phyloP scores from a whole-genome alignment of 2,888 invertebrate species.

The Drosophila limbata region DNA sequence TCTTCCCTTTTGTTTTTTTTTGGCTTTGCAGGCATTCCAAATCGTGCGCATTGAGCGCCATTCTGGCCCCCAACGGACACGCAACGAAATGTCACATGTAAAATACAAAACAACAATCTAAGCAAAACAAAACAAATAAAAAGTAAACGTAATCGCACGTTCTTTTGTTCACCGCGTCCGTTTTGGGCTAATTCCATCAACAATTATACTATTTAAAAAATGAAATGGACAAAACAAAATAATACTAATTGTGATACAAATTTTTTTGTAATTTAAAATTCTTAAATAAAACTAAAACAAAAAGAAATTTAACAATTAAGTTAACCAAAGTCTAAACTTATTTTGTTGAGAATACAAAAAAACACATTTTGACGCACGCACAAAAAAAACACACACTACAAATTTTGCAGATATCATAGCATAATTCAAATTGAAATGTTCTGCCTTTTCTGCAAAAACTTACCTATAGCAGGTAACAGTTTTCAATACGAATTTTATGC shows the following conservation, averaged over 20 bases:
- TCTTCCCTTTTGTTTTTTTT: neutral
- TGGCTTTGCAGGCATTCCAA: slow-evolving; percentile 16
- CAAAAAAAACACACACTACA: neutral
- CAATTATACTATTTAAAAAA: slow-evolving; percentile 55
- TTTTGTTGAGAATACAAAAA: neutral
- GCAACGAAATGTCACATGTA: slow-evolving; percentile 46
- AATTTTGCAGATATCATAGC: neutral
- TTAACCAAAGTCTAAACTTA: neutral
- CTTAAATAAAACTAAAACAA: slow-evolving; percentile 61
- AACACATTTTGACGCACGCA: neutral
- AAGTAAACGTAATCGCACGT: slow-evolving; percentile 10
- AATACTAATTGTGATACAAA: slow-evolving; percentile 78
- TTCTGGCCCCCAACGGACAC: slow-evolving; percentile 23
- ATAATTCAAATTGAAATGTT: neutral
- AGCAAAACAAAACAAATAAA: slow-evolving; percentile 2
- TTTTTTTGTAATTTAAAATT: slow-evolving; percentile 78
- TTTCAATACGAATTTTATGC: slow-evolving; percentile 41
- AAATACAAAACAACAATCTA: slow-evolving; percentile 23
- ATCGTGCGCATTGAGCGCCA: slow-evolving; percentile 41
- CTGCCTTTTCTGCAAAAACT: slow-evolving; percentile 3
- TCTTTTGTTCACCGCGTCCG: slow-evolving; percentile 31
- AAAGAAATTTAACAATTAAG: slow-evolving; percentile 18
- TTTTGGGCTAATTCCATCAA: slow-evolving; percentile 45
- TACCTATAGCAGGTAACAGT: slow-evolving; percentile 20
- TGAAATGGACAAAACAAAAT: slow-evolving; percentile 67